Base-by-base conservation (phyloP, 2,113 vertebrate species). In the Lepus timidus region DNA sequence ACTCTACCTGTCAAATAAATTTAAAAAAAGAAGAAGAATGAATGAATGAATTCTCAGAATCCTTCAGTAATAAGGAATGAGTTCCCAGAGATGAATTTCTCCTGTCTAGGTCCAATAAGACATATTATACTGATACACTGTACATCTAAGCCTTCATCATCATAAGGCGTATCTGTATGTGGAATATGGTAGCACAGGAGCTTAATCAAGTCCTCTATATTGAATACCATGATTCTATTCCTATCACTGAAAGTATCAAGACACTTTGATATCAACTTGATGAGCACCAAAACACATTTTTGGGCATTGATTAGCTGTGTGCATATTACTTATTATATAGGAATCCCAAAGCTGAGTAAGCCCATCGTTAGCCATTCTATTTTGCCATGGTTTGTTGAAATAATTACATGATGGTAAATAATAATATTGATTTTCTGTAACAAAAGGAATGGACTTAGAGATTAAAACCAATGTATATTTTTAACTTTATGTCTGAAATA, bases 101-200 rank as follows among this genome's bases (percentile, higher is more conserved):
- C 23, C 6, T 22, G 23, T 14, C 29, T 79, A 17, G 14, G 10
- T 33, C 36, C 22, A 44, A 29, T 39, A 39, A 39, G 39, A 39
- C 39, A 3, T 36, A 36, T 36, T 36, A 39, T 39, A 39, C 39
- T 39, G 39, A 39, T 39, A 39, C 39, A 39, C 39, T 39, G 39
- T 39, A 39, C 4, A 39, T 39, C 39, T 5, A 39, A 39, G 39
- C 39, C 39, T 39, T 39, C 3, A 4, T 5, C 10, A 67, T 6
- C 33, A 9, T 22, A 44, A 64, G 23, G 3, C 33, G 10, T 55
- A 52, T 22, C 29, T 44, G 44, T 27, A 44, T 3, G 4, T 27
- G 10, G 58, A 11, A 3, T 39, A 8, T 5, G 2, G 1, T 12
- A 0, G 23, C 33, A 0, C 20, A 71, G 33, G 36, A 81, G 33